Percentiles rank a stretch among this genome's conserved stretches.
Evolutionary conservation across 2,113 vertebrate genomes (phyloP).

Genomic region (Anas platyrhynchos): DNA sequence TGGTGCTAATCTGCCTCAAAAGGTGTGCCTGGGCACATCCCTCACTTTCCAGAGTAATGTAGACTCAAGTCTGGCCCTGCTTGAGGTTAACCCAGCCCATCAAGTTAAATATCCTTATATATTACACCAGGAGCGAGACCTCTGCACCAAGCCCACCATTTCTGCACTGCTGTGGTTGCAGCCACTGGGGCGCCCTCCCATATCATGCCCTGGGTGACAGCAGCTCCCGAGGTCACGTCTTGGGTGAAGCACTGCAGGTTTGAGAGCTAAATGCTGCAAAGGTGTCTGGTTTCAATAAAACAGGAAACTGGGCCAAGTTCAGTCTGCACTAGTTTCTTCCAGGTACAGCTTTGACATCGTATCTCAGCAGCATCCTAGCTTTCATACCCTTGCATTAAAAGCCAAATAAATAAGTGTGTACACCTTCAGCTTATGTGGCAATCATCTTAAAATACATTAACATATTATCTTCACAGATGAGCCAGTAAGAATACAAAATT

Average conservation of each 20-base stretch:
- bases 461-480: neutral
- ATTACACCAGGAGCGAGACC: neutral
- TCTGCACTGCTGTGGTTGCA: neutral
- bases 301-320: neutral
- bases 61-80: neutral
- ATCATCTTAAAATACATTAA: constrained; percentile 10
- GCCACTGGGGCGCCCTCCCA: neutral
- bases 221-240: neutral
- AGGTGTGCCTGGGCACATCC: neutral
- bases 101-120: neutral
- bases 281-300: constrained; percentile 22
- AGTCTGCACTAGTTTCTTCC: constrained; percentile 19
- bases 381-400: constrained; percentile 1
- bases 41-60: neutral
- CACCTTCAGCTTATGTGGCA: neutral
- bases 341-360: neutral
- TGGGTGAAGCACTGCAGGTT: neutral
- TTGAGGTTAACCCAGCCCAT: neutral
- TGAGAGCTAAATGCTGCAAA: neutral
- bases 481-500: neutral
- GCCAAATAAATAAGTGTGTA: constrained; percentile 1
- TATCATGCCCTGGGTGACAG: neutral
- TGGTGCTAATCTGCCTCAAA: neutral
- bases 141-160: neutral
- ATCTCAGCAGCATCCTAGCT: constrained; percentile 16